A percentile compares a stretch with the other conserved stretches of the same genome.
Conservation (phyloP, 23 tunicate genomes). For the Botrylloides violaceus region DNA sequence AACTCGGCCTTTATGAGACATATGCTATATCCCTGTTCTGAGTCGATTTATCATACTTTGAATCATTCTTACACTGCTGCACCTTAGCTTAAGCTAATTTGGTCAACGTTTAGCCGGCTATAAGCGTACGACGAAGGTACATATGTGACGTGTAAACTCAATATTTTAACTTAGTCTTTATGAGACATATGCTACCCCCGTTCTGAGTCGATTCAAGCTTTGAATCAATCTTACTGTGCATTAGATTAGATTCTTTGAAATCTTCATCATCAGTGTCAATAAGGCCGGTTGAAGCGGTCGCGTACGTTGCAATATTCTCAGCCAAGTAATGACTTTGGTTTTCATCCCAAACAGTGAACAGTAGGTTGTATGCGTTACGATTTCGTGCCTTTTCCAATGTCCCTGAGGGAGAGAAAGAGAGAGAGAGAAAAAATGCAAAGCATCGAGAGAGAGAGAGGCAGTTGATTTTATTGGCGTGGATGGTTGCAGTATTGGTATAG, state of each 20-base stretch:
- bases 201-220: too few relatives aligned
- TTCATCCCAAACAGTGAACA: constrained; percentile 53
- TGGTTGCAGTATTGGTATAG: too few relatives aligned
- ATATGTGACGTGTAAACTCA: too few relatives aligned
- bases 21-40: neutral
- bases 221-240: constrained; percentile 51
- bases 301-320: constrained; percentile 23
- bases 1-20: neutral
- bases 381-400: neutral
- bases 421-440: too few relatives aligned
- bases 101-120: too few relatives aligned
- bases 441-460: too few relatives aligned
- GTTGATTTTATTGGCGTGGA: too few relatives aligned
- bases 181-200: neutral
- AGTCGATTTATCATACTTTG: too few relatives aligned
- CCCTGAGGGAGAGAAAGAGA: too few relatives aligned
- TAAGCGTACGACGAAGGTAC: too few relatives aligned
- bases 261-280: constrained; percentile 21
- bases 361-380: constrained; percentile 16
- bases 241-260: constrained; percentile 34
- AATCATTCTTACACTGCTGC: too few relatives aligned
- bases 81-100: too few relatives aligned
- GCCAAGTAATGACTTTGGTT: constrained; percentile 44
- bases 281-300: constrained; percentile 11
- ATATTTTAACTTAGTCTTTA: neutral